A percentile compares a stretch with the other conserved stretches of the same genome.
Conservation (phyloP, 2,797 vertebrate species). For the Xiphophorus birchmanni region DNA sequence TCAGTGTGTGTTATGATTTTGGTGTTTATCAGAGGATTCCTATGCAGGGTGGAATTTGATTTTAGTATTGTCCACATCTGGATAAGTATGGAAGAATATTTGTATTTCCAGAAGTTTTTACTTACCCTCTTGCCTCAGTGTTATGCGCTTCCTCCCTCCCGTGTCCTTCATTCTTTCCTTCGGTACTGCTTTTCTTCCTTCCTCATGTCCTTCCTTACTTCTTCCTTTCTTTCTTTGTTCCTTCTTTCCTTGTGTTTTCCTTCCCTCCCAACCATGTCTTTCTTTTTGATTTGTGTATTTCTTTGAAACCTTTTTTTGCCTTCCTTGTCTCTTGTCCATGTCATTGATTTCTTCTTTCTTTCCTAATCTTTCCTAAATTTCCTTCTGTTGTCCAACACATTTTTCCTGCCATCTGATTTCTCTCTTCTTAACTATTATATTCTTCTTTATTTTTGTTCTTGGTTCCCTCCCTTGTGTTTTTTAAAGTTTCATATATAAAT, state of each 20-base stretch:
- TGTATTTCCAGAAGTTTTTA: background rate
- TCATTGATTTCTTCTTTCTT: background rate
- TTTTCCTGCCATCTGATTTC: background rate
- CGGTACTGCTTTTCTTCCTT: background rate
- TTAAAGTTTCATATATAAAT: background rate
- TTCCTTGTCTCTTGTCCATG: background rate
- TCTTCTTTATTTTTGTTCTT: background rate
- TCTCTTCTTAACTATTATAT: background rate
- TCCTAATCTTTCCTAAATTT: background rate
- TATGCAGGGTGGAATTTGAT: conserved; percentile 1
- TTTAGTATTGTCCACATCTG: background rate
- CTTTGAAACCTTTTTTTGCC: background rate
- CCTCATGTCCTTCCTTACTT: background rate
- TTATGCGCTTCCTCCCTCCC: background rate
- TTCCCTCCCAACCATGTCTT: background rate
- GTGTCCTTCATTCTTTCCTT: background rate
- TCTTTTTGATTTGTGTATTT: background rate
- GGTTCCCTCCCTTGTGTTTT: background rate
- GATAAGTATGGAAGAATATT: background rate
- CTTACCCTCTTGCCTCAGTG: background rate
- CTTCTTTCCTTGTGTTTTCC: background rate
- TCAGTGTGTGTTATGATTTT: conserved; percentile 33
- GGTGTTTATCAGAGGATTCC: conserved; percentile 15
- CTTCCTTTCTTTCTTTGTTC: background rate
- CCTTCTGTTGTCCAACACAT: background rate